These are phyloP conservation scores for Ametastegia equiseti DNA, from an alignment of 2,888 invertebrate genomes.

Conservation along the genomic window DNA sequence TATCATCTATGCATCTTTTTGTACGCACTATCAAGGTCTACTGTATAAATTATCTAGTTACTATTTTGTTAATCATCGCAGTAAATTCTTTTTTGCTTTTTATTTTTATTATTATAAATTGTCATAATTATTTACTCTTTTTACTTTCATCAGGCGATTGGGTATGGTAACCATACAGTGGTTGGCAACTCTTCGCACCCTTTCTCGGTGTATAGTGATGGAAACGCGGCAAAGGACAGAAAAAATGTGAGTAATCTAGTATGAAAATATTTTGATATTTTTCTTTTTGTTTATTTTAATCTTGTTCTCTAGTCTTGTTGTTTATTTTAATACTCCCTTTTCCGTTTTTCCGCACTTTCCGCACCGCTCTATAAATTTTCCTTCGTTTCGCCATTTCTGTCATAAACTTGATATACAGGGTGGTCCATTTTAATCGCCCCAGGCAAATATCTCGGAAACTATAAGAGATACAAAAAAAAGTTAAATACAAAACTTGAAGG, in stretches of 20 bases:
- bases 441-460: too few relatives aligned
- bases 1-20: not conserved
- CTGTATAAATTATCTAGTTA: not conserved
- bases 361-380: not conserved
- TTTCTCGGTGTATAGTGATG: not conserved
- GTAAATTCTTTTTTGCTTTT: not conserved
- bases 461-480: too few relatives aligned
- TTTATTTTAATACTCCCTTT: slow-evolving; percentile 11
- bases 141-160: too few relatives aligned
- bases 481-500: too few relatives aligned
- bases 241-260: not conserved
- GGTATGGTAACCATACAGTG: not conserved
- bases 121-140: too few relatives aligned
- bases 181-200: not conserved
- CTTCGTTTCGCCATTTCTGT: slow-evolving; percentile 32
- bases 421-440: too few relatives aligned
- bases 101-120: not conserved
- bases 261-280: not conserved
- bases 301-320: too few relatives aligned
- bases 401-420: slow-evolving; percentile 15
- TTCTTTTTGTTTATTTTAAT: slow-evolving; percentile 1
- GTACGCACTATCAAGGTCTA: not conserved
- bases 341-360: not conserved
- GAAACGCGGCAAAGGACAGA: not conserved
- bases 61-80: not conserved